phyloP scores from a whole-genome alignment of 2,797 vertebrate genomes.

The Neopelma chrysocephalum region DNA sequence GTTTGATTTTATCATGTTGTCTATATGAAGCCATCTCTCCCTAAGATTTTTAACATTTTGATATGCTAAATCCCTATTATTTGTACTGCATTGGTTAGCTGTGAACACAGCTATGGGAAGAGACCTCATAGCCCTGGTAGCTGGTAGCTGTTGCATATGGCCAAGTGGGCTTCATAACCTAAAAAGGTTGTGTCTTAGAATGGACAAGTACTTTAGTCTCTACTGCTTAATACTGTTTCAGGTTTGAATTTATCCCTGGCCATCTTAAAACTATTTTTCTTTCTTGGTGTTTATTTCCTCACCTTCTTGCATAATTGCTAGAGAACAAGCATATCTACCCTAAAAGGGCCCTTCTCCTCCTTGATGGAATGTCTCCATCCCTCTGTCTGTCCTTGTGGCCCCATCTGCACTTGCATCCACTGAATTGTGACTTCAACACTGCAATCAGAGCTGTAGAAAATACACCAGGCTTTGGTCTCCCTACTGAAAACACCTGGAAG shows the following conservation, averaged over 20 bases:
- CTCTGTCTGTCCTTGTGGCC: background rate
- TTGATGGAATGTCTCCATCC: fast-evolving
- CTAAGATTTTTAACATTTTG: background rate
- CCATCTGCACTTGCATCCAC: background rate
- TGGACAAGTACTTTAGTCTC: fast-evolving
- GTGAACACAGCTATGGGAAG: background rate
- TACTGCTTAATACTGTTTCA: background rate
- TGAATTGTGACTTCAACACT: background rate
- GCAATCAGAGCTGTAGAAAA: background rate
- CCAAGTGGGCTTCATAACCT: background rate
- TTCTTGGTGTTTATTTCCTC: background rate
- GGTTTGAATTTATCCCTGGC: background rate
- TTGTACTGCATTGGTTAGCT: background rate
- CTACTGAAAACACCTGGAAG: background rate
- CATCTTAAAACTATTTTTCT: background rate
- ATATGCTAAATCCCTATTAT: background rate
- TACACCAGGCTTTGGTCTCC: background rate
- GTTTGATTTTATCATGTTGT: background rate
- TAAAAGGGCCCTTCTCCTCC: background rate
- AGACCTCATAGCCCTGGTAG: background rate
- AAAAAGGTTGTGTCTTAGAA: background rate
- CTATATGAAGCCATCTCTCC: background rate
- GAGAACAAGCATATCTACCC: background rate
- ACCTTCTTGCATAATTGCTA: background rate
- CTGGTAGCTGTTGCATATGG: background rate